phyloP scores from a whole-genome alignment of 2,113 vertebrate genomes.

The Coracopsis vasa region DNA sequence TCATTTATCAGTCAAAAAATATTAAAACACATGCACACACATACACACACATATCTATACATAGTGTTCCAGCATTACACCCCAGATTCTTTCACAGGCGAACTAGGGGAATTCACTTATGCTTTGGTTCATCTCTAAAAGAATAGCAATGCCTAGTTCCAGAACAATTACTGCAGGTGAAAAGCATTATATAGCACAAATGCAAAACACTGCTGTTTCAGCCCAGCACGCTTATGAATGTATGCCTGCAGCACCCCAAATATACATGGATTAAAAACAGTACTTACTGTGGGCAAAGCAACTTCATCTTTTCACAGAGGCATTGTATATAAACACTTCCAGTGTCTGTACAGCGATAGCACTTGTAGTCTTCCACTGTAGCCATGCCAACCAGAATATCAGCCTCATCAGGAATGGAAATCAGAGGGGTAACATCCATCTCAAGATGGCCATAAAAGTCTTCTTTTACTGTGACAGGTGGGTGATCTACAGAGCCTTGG shows the following conservation, averaged over 20 bases:
- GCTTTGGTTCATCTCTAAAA: neutral
- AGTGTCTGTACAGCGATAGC: neutral
- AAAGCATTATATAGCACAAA: neutral
- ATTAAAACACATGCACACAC: neutral
- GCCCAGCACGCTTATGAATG: neutral
- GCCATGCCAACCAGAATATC: constrained; percentile 81
- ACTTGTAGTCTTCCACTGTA: constrained; percentile 65
- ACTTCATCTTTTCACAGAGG: constrained; percentile 75
- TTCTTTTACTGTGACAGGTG: neutral
- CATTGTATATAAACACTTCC: constrained; percentile 83
- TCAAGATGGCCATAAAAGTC: neutral
- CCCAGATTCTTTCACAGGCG: neutral
- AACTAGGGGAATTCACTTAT: neutral
- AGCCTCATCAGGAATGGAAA: constrained; percentile 60
- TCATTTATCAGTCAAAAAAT: neutral
- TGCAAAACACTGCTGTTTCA: neutral
- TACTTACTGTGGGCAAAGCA: constrained; percentile 50
- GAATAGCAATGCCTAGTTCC: neutral
- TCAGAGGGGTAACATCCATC: neutral
- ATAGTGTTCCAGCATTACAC: neutral
- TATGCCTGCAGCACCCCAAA: neutral
- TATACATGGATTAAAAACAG: neutral
- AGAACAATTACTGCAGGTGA: neutral
- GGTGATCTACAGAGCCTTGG: constrained; percentile 55
- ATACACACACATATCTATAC: neutral